Base-by-base conservation (phyloP, 1,140 invertebrate genomes). In the Lucilia sericata region DNA sequence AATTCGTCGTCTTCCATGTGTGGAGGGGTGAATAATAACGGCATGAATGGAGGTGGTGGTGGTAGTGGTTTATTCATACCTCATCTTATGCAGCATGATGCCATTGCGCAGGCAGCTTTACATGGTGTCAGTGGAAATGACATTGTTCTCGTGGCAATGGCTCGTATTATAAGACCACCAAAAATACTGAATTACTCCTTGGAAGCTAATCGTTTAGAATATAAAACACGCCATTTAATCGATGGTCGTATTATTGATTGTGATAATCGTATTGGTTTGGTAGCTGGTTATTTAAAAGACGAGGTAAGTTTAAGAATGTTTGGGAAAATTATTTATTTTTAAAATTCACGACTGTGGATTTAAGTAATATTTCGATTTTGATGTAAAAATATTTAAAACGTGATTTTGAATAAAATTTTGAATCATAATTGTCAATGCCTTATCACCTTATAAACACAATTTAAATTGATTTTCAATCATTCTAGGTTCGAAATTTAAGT, bases 161-260 rank as follows among this genome's bases (percentile, higher is more conserved):
- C 94, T 3, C 92, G 93, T 36, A 91, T 95, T 0, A 88, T 94
- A 76, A 93, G 93, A 82, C 94, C 95, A 47, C 93, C 94, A 19
- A 94, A 94, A 21, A 92, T 95, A 49, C 93, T 93, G 1, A 94
- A 96, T 86, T 91, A 94, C 5, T 91, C 95, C 30, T 91, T 96
- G 49, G 96, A 97, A 86, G 94, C 95, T 2, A 94, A 93, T 83
- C 94, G 94, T 85, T 94, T 97, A 91, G 96, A 97, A 88, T 98
- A 97, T 88, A 93, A 95, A 12, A 97, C 96, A 0, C 92, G 96
- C 47, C 96, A 98, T 91, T 93, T 96, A 55, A 93, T 96, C 51
- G 96, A 97, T 89, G 96, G 96, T 13, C 93, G 94, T 86, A 97
- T 98, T 84, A 94, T 97, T 75, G 95, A 95, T 87, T 95, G 95